These are phyloP conservation scores for Lutjanus argentimaculatus DNA, from an alignment of 2,797 vertebrate species.

Conservation along the genomic window DNA sequence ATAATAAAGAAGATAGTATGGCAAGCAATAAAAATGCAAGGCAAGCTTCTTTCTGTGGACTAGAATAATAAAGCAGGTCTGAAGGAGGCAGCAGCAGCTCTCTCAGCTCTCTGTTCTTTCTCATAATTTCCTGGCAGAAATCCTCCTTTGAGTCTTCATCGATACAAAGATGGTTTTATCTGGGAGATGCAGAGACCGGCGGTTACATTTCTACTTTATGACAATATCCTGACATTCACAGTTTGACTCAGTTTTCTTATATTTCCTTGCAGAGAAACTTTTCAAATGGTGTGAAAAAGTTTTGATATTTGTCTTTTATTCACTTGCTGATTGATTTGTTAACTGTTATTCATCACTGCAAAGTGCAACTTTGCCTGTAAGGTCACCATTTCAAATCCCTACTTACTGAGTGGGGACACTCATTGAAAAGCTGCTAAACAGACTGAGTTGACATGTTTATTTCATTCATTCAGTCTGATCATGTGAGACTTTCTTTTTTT, in stretches of 20 bases:
- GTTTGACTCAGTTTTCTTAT: not conserved
- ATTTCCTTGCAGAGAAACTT: not conserved
- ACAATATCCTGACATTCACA: slow-evolving; percentile 10
- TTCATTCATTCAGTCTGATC: not conserved
- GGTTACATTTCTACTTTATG: slow-evolving; percentile 13
- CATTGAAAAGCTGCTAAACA: not conserved
- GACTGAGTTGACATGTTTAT: not conserved
- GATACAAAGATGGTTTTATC: slow-evolving; percentile 36
- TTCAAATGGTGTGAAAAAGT: not conserved
- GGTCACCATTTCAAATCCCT: not conserved
- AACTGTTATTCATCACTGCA: not conserved
- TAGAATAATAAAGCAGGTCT: slow-evolving; percentile 47
- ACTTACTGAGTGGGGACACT: not conserved
- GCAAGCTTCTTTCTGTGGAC: slow-evolving; percentile 32
- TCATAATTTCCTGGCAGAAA: slow-evolving; percentile 38
- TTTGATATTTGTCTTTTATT: not conserved
- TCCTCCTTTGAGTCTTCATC: slow-evolving; percentile 18
- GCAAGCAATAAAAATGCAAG: slow-evolving; percentile 47
- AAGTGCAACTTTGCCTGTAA: not conserved
- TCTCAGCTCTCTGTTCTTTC: slow-evolving; percentile 27
- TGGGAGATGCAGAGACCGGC: slow-evolving; percentile 1
- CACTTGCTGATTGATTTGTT: not conserved
- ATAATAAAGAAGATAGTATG: slow-evolving; percentile 43
- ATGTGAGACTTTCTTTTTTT: not conserved
- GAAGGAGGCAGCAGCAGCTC: slow-evolving; percentile 38